Base-by-base conservation (phyloP, 2,888 invertebrate species). In the Dicycla oo region DNA sequence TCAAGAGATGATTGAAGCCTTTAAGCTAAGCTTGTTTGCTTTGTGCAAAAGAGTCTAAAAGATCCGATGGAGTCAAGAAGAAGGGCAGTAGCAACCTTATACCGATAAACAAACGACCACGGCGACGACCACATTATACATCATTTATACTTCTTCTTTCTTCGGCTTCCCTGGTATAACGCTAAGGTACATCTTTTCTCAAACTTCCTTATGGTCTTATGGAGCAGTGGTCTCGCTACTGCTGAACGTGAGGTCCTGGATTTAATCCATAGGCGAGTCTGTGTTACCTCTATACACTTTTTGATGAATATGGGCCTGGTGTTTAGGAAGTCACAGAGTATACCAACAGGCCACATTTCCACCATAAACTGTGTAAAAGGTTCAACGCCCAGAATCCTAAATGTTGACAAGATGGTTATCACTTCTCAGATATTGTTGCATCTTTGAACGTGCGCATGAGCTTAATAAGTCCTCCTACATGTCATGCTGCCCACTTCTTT, bases 371-470 rank as follows among this genome's bases (percentile, higher is more conserved):
- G 54, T 45, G 56, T 61, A 54, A 23, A 57, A 51, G 63, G 74
- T 78, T 81, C 81, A 74, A 67, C 60, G 79, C 34, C 68, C 64
- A 66, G 75, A 60, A 65, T 66, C 73, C 73, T 74, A 74, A 81
- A 81, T 73, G 70, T 79, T 75, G 69, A 76, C 80, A 69, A 69
- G 75, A 82, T 78, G 65, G 57, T 78, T 81, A 75, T 78, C 82
- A 72, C 67, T 72, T 74, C 72, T 73, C 61, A 73, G 69, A 78
- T 81, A 73, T 69, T 72, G 76, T 69, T 76, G 69, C 80, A 71
- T 80, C 65, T 75, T 74, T 78, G 60, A 62, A 64, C 78, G 74
- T 75, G 75, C 63, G 66, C 66, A 56, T 58, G 69, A 45, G 69
- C 63, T 69, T 73, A 77, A 67, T 78, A 77, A 78, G 77, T 77